Percentiles rank a stretch among this genome's conserved stretches.
Conservation (phyloP, 2,888 invertebrate species). For the Melieria picta region DNA sequence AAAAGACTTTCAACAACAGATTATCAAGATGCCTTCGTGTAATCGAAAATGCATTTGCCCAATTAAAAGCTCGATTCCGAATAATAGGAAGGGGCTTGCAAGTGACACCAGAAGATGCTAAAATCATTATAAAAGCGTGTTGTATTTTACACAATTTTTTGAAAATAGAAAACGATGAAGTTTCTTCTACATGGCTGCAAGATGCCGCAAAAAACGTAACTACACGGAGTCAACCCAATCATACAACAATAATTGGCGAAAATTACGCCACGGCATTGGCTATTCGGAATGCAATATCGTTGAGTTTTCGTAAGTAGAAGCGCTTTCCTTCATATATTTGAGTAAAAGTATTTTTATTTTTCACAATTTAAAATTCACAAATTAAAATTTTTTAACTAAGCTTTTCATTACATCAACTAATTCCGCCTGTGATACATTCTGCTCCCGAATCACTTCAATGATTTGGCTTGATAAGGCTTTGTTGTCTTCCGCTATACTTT, state of each 20-base stretch:
- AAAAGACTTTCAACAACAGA: conserved; percentile 32
- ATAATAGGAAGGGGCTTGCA: conserved; percentile 37
- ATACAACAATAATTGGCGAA: too few species aligned
- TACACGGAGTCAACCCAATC: conserved; percentile 27
- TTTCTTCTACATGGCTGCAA: conserved; percentile 22
- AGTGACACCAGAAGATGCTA: conserved; percentile 32
- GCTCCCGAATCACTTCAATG: too few species aligned
- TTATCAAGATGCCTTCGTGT: conserved; percentile 35
- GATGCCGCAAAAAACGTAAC: conserved; percentile 21
- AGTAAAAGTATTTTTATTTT: neutral
- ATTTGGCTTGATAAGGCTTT: too few species aligned
- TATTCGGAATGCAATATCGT: too few species aligned
- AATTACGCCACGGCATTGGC: too few species aligned
- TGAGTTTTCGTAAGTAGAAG: too few species aligned
- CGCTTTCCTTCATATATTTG: neutral
- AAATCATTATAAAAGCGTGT: conserved; percentile 29
- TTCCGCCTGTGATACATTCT: too few species aligned
- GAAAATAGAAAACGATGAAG: conserved; percentile 30
- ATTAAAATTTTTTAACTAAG: too few species aligned
- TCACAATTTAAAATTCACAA: neutral
- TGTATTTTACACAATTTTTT: conserved; percentile 35
- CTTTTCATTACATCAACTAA: too few species aligned
- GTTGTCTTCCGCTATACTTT: too few species aligned
- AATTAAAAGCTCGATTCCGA: conserved; percentile 40
- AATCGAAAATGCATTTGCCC: conserved; percentile 33